Conservation (phyloP, 1,140 invertebrate species). For the Thaumetopoea pityocampa region DNA sequence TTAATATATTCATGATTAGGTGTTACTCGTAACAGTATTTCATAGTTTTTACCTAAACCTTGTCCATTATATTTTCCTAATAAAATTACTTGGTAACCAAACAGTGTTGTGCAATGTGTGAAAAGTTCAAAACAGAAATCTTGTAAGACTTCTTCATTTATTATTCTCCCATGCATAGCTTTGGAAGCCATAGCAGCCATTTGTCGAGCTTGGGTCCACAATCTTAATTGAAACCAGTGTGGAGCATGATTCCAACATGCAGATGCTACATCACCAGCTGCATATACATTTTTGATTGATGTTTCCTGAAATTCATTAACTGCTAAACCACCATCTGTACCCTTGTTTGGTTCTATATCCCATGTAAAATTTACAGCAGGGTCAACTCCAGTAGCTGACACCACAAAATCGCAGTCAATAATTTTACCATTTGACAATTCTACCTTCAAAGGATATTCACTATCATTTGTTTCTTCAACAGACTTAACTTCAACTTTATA, state of each 20-base stretch:
- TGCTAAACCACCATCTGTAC: conserved; percentile 84
- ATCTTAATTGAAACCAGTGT: conserved; percentile 97
- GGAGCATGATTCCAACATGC: conserved; percentile 85
- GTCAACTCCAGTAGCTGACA: conserved; percentile 96
- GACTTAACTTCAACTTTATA: conserved; percentile 84
- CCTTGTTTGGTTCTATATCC: conserved; percentile 77
- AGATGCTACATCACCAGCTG: conserved; percentile 95
- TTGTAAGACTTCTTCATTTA: conserved; percentile 81
- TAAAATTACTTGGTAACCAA: conserved; percentile 95
- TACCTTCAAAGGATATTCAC: conserved; percentile 84
- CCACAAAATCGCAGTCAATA: conserved; percentile 92
- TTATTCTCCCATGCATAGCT: conserved; percentile 85
- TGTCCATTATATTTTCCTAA: conserved; percentile 97
- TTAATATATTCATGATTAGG: conserved; percentile 93
- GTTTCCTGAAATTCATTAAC: conserved; percentile 94
- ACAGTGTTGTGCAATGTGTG: conserved; percentile 96
- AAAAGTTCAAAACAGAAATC: conserved; percentile 99
- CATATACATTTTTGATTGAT: conserved; percentile 87
- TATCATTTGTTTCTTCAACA: conserved; percentile 55
- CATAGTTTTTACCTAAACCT: conserved; percentile 88
- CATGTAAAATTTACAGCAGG: conserved; percentile 80
- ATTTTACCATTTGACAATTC: conserved; percentile 85
- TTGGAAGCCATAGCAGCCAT: conserved; percentile 97
- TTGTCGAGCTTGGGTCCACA: conserved; percentile 98
- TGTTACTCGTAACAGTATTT: conserved; percentile 91